Percentiles rank a stretch among this genome's conserved stretches.
Conservation (phyloP, 2,113 vertebrate genomes). For the Drymodes brunneopygia region DNA sequence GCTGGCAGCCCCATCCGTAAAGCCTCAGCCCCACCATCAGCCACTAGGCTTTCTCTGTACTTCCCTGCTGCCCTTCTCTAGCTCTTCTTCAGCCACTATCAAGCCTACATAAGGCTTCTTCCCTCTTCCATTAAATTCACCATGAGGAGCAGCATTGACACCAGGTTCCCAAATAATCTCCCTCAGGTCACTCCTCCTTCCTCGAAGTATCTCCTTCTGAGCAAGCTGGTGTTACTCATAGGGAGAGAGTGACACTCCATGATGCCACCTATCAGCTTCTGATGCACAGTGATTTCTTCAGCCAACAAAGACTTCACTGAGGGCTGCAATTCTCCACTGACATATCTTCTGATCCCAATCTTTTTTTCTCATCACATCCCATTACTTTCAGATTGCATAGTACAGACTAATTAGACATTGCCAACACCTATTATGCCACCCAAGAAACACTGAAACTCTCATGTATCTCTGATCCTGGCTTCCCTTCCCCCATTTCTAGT, state of each 20-base stretch:
- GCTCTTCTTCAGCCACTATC: background rate
- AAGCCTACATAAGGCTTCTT: background rate
- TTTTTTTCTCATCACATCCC: background rate
- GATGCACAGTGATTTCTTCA: background rate
- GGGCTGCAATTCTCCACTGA: background rate
- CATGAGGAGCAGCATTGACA: background rate
- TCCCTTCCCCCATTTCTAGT: background rate
- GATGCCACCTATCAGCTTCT: background rate
- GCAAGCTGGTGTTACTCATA: background rate
- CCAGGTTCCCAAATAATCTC: background rate
- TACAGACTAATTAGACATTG: background rate
- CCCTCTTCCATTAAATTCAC: background rate
- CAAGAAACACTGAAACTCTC: background rate
- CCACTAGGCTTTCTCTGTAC: background rate
- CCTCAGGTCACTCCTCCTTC: background rate
- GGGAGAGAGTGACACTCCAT: background rate
- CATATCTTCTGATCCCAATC: background rate
- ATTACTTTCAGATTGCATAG: background rate
- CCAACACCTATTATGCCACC: background rate
- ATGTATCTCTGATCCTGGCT: rapidly evolving
- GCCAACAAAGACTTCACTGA: background rate
- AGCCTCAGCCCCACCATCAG: background rate
- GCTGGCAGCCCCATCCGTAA: background rate
- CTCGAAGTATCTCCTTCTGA: background rate
- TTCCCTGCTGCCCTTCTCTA: background rate